These are phyloP conservation scores for Xiphophorus maculatus DNA, from an alignment of 2,113 vertebrate genomes.

Conservation along the genomic window DNA sequence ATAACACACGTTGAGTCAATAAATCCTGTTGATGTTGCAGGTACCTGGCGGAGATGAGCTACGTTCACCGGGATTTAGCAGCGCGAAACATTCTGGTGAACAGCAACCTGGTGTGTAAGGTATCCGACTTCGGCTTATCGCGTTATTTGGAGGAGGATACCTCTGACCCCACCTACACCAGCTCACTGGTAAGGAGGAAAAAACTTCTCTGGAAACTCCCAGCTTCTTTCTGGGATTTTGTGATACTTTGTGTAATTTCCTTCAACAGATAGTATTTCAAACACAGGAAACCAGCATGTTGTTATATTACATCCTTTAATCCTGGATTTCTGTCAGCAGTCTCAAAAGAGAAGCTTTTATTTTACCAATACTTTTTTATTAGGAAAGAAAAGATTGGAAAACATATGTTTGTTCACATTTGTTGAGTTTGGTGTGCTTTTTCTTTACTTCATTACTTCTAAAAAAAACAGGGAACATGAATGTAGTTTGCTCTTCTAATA, in stretches of 20 bases:
- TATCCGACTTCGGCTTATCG: constrained; percentile 95
- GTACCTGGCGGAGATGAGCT: constrained; percentile 97
- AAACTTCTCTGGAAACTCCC: too few relatives aligned
- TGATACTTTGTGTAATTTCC: background rate
- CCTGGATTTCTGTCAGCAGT: constrained; percentile 12
- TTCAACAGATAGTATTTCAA: background rate
- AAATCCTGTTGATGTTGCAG: constrained; percentile 57
- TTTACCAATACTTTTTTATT: constrained; percentile 21
- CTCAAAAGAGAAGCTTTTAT: constrained; percentile 7
- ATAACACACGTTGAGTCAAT: constrained; percentile 48
- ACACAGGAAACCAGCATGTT: background rate
- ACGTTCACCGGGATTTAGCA: constrained; percentile 95
- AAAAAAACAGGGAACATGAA: background rate
- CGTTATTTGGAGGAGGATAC: constrained; percentile 96
- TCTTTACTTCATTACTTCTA: background rate
- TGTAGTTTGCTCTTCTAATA: background rate
- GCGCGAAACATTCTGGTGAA: constrained; percentile 97
- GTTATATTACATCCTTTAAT: constrained; percentile 5
- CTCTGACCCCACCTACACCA: constrained; percentile 95
- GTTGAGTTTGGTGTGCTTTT: background rate
- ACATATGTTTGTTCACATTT: background rate
- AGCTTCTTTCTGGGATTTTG: background rate
- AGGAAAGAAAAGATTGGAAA: background rate
- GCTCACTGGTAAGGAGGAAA: constrained; percentile 73
- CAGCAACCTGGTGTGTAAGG: constrained; percentile 95